These are phyloP conservation scores for Proales similis DNA, from an alignment of 1,140 invertebrate species.

Conservation along the genomic window DNA sequence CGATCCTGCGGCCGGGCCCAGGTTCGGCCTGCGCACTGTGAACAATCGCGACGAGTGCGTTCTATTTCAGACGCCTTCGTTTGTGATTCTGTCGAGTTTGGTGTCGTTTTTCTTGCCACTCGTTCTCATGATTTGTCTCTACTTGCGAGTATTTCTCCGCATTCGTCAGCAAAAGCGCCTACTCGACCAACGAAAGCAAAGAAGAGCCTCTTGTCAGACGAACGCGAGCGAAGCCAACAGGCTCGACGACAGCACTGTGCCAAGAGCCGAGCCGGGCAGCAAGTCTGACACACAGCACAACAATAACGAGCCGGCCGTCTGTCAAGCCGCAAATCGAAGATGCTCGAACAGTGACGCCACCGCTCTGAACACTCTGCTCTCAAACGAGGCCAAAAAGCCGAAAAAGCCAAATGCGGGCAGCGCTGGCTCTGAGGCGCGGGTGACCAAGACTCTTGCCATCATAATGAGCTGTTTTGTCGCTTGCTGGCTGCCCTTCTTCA, in stretches of 20 bases:
- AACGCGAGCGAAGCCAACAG: too few species aligned
- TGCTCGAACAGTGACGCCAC: too few species aligned
- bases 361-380: too few species aligned
- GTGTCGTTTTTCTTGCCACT: slow-evolving; percentile 93
- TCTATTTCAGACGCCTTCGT: slow-evolving; percentile 61
- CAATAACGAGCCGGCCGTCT: too few species aligned
- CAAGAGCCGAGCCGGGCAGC: too few species aligned
- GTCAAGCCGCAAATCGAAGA: too few species aligned
- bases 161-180: slow-evolving; percentile 40
- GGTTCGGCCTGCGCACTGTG: slow-evolving; percentile 44
- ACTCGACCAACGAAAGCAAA: not conserved
- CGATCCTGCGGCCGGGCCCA: slow-evolving; percentile 40
- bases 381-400: too few species aligned
- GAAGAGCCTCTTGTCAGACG: not conserved
- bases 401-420: too few species aligned
- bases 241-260: too few species aligned
- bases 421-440: slow-evolving; percentile 1
- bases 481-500: slow-evolving; percentile 37
- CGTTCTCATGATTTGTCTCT: slow-evolving; percentile 91
- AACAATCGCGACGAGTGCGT: slow-evolving; percentile 46
- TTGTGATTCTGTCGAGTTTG: slow-evolving; percentile 88
- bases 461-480: slow-evolving; percentile 29
- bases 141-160: slow-evolving; percentile 83
- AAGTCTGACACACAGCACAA: too few species aligned
- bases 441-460: slow-evolving; percentile 25